Conservation (phyloP, 1,140 invertebrate genomes). For the Monochamus saltuarius region DNA sequence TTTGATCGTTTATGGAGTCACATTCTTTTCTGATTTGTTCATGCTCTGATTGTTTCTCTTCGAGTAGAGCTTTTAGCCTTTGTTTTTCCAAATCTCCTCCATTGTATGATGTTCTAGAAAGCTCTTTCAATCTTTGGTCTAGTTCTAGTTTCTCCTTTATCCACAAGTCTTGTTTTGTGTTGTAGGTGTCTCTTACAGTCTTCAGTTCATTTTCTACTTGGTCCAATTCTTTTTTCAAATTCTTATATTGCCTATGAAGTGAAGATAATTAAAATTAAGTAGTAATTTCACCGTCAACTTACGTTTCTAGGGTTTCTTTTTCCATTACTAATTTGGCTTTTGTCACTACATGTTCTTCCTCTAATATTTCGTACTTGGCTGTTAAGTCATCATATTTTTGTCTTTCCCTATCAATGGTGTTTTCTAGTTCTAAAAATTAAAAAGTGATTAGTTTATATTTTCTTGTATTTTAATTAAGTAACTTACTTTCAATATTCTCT, state of each 20-base stretch:
- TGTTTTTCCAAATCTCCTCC: conserved; percentile 64
- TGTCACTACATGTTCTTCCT: conserved; percentile 77
- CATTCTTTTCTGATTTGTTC: conserved; percentile 72
- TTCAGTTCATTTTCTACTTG: conserved; percentile 66
- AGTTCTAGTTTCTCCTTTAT: conserved; percentile 69
- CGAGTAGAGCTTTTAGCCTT: conserved; percentile 66
- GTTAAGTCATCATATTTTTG: conserved; percentile 79
- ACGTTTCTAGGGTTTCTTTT: conserved; percentile 69
- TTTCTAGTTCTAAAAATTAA: conserved; percentile 64
- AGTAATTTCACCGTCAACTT: conserved; percentile 22
- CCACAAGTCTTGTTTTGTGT: conserved; percentile 69
- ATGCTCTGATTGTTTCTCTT: conserved; percentile 74
- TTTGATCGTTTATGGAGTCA: conserved; percentile 68
- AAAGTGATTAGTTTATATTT: conserved; percentile 25
- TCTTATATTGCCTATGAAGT: conserved; percentile 51
- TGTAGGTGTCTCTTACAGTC: conserved; percentile 67
- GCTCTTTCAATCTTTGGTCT: conserved; percentile 66
- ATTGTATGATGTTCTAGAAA: conserved; percentile 63
- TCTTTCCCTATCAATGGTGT: conserved; percentile 63
- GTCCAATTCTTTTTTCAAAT: conserved; percentile 60
- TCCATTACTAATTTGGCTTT: conserved; percentile 76
- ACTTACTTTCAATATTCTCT: conserved; percentile 66
- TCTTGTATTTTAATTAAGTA: neutral
- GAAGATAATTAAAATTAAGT: neutral
- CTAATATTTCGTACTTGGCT: conserved; percentile 76